Conservation (phyloP, 1,140 invertebrate species). For the Halyomorpha halys region DNA sequence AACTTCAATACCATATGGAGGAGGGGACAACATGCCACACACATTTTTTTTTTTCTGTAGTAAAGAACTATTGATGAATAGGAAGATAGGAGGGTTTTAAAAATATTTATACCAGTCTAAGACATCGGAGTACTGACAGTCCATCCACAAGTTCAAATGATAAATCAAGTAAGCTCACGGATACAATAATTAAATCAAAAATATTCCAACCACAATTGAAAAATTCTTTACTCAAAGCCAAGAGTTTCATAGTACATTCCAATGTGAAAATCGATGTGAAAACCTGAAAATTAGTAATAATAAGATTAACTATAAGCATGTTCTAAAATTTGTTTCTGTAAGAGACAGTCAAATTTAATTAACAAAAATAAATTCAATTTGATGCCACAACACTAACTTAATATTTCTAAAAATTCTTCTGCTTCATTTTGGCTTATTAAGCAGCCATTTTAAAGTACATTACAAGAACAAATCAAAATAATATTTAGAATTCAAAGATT, state of each 20-base stretch:
- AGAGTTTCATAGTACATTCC: slow-evolving; percentile 89
- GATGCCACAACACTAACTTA: too few relatives aligned
- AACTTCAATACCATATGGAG: too few relatives aligned
- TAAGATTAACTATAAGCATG: slow-evolving; percentile 39
- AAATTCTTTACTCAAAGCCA: slow-evolving; percentile 94
- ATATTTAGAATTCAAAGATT: too few relatives aligned
- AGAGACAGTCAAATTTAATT: too few relatives aligned
- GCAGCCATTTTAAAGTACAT: too few relatives aligned
- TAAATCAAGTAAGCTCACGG: slow-evolving; percentile 85
- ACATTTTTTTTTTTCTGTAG: neutral
- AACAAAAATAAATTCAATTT: too few relatives aligned
- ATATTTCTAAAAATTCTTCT: too few relatives aligned
- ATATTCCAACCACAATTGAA: slow-evolving; percentile 99
- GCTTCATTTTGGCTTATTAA: too few relatives aligned
- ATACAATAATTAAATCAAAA: slow-evolving; percentile 97
- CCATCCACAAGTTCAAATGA: slow-evolving; percentile 87
- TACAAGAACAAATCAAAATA: too few relatives aligned
- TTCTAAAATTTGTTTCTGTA: slow-evolving; percentile 42
- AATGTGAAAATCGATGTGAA: slow-evolving; percentile 96
- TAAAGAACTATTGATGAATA: neutral
- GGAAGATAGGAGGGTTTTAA: neutral
- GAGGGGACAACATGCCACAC: too few relatives aligned
- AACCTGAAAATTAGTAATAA: slow-evolving; percentile 56
- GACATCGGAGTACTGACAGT: slow-evolving; percentile 90
- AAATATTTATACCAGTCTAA: slow-evolving; percentile 78